phyloP scores from a whole-genome alignment of 2,888 invertebrate genomes.

The Phaonia tiefii region DNA sequence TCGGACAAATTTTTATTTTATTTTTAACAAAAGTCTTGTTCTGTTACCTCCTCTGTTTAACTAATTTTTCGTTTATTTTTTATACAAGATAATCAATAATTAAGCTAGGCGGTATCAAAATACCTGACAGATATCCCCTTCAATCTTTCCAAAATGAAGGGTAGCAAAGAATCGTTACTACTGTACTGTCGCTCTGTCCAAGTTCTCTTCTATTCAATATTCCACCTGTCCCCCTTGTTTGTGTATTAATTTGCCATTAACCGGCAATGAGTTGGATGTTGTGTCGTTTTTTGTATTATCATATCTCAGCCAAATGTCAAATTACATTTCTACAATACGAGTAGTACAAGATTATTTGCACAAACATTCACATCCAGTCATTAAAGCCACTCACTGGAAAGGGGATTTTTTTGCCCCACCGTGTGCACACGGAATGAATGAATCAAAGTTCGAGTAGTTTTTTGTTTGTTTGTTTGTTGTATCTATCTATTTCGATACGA shows the following conservation, averaged over 20 bases:
- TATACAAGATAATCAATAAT: too few relatives aligned
- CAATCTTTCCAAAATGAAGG: too few relatives aligned
- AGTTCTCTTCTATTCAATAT: too few relatives aligned
- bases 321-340: not conserved
- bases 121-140: too few relatives aligned
- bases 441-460: not conserved
- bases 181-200: too few relatives aligned
- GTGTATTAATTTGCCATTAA: not conserved
- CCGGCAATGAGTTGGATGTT: not conserved
- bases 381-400: not conserved
- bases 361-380: not conserved
- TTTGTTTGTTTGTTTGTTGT: not conserved
- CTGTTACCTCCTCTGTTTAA: too few relatives aligned
- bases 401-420: not conserved
- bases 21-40: too few relatives aligned
- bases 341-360: not conserved
- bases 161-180: too few relatives aligned
- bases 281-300: not conserved
- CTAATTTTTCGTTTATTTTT: too few relatives aligned
- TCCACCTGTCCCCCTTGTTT: not conserved
- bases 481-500: slow-evolving; percentile 2
- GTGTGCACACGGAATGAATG: too few relatives aligned
- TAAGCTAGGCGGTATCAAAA: too few relatives aligned
- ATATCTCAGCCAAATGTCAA: slow-evolving; percentile 1
- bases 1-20: too few relatives aligned